Conservation (phyloP, 2,797 vertebrate species). For the Periparus ater region DNA sequence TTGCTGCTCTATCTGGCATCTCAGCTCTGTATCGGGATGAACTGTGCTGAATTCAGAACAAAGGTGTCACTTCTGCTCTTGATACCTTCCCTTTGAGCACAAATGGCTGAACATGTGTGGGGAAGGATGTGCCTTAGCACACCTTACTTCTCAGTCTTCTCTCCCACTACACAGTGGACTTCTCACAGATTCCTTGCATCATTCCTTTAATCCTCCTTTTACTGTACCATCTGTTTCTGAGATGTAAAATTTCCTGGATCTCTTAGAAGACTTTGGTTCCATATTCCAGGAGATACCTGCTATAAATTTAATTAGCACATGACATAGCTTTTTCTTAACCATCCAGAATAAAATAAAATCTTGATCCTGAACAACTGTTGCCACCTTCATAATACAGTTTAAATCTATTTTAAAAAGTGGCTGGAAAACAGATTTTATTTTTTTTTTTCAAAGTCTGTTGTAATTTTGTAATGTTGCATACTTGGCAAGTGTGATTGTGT, state of each 20-base stretch:
- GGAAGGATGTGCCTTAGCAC: neutral
- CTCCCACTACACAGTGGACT: neutral
- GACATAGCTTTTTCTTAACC: neutral
- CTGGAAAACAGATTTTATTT: neutral
- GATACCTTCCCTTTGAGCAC: neutral
- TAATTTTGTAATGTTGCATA: neutral
- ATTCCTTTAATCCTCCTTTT: neutral
- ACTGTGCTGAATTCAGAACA: neutral
- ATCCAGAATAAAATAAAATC: neutral
- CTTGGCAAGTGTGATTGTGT: conserved; percentile 16
- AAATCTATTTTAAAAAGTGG: neutral
- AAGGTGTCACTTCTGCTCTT: neutral
- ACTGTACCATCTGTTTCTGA: neutral
- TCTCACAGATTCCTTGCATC: neutral
- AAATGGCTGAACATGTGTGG: neutral
- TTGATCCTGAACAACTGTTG: neutral
- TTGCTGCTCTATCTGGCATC: neutral
- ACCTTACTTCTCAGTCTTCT: neutral
- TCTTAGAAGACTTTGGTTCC: neutral
- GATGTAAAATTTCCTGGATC: neutral
- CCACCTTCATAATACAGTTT: neutral
- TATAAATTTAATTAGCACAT: neutral
- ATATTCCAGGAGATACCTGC: neutral
- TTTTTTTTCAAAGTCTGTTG: neutral
- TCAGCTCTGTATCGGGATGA: neutral